phyloP scores from a whole-genome alignment of 2,113 vertebrate species.

The Phyllostomus hastatus region DNA sequence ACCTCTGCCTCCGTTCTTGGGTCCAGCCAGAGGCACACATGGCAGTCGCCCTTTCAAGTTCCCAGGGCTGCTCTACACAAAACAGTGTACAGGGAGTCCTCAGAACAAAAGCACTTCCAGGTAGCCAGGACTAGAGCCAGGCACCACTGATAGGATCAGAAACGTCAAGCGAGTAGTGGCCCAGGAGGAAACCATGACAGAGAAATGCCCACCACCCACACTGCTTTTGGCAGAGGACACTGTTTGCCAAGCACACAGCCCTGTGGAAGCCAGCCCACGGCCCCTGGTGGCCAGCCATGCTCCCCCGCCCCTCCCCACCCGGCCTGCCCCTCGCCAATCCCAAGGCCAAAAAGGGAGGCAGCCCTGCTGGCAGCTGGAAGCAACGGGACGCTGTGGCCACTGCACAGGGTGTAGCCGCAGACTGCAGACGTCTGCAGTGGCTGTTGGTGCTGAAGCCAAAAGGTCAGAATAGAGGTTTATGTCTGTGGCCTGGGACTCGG shows the following conservation, averaged over 20 bases:
- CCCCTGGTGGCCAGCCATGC: not conserved
- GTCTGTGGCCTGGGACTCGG: not conserved
- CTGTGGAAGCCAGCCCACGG: not conserved
- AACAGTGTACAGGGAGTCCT: constrained; percentile 51
- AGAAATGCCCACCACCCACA: not conserved
- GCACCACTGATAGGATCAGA: constrained; percentile 47
- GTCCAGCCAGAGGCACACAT: not conserved
- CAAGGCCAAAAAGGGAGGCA: constrained; percentile 46
- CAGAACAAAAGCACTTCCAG: constrained; percentile 50
- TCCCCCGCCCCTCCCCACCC: not conserved
- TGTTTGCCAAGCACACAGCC: not conserved
- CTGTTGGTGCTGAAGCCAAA: not conserved
- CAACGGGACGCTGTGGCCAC: not conserved
- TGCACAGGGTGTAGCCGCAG: not conserved
- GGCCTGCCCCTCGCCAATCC: not conserved
- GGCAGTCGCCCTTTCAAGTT: not conserved
- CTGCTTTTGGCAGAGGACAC: constrained; percentile 26
- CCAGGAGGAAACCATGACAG: constrained; percentile 33
- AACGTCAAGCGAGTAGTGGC: not conserved
- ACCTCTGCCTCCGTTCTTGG: not conserved
- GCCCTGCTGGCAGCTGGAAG: not conserved
- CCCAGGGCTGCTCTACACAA: constrained; percentile 35
- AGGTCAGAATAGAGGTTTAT: not conserved
- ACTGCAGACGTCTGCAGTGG: not conserved
- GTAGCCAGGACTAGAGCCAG: constrained; percentile 49